Conservation (phyloP, 2,888 invertebrate species). For the Perdita meconis region DNA sequence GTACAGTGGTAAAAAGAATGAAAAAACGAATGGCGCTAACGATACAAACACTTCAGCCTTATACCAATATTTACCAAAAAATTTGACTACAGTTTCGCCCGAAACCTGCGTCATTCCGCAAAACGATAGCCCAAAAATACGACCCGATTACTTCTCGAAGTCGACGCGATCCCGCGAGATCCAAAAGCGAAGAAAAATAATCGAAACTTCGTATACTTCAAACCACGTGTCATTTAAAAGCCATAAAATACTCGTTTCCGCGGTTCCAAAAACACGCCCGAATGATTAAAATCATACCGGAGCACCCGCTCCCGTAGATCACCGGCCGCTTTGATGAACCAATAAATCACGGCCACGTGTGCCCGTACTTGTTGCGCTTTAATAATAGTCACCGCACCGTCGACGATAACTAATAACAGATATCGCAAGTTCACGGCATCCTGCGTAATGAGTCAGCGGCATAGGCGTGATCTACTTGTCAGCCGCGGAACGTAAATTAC, state of each 20-base stretch:
- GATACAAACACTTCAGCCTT: not conserved
- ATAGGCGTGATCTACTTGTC: slow-evolving; percentile 1
- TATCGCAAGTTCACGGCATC: not conserved
- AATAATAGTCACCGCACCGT: slow-evolving; percentile 3
- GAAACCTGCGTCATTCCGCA: not conserved
- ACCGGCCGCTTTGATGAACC: slow-evolving; percentile 32
- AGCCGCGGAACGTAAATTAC: not conserved
- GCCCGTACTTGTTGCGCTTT: slow-evolving; percentile 20
- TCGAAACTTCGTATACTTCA: slow-evolving; percentile 6
- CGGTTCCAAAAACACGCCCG: slow-evolving; percentile 21
- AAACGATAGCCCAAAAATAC: slow-evolving; percentile 3
- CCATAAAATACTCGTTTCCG: slow-evolving; percentile 12
- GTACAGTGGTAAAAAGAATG: no score
- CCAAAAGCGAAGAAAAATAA: slow-evolving; percentile 41
- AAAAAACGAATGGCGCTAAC: no score
- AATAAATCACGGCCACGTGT: slow-evolving; percentile 26
- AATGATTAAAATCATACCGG: slow-evolving; percentile 33
- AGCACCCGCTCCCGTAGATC: slow-evolving; percentile 26
- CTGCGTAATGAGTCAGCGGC: not conserved
- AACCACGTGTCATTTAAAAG: slow-evolving; percentile 20
- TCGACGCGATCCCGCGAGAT: not conserved
- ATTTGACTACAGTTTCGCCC: not conserved
- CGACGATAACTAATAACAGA: slow-evolving; percentile 8
- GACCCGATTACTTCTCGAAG: slow-evolving; percentile 23
- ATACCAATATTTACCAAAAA: not conserved